phyloP scores from a whole-genome alignment of 2,113 vertebrate species.

The Burhinus bistriatus region DNA sequence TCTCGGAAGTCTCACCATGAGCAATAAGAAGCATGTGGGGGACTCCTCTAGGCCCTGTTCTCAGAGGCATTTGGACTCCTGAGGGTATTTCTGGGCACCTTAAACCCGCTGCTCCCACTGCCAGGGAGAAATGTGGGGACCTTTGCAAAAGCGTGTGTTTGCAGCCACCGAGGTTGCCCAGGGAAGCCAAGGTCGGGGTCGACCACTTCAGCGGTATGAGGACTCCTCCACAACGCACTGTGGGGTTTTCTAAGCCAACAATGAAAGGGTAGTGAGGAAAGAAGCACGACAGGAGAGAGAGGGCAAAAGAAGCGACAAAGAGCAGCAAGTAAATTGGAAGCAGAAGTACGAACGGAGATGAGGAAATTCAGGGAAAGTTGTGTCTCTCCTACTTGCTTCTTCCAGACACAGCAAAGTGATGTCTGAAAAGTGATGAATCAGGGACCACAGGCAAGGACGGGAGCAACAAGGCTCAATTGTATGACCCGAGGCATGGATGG shows the following conservation, averaged over 20 bases:
- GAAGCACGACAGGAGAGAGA: neutral
- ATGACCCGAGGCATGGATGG: neutral
- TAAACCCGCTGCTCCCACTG: neutral
- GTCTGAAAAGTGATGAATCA: constrained; percentile 59
- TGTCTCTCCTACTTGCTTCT: neutral
- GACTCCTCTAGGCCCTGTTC: neutral
- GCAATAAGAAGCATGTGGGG: neutral
- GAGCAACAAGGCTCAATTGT: constrained; percentile 42
- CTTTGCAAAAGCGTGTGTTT: neutral
- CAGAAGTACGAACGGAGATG: neutral
- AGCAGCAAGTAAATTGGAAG: neutral
- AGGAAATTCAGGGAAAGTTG: neutral
- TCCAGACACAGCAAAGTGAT: neutral
- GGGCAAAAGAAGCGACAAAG: neutral
- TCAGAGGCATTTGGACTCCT: neutral
- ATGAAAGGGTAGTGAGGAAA: neutral
- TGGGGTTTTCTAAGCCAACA: neutral
- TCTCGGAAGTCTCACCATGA: neutral
- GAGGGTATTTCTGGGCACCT: neutral
- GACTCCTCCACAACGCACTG: fast-evolving
- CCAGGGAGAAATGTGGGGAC: fast-evolving
- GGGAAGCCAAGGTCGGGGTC: neutral
- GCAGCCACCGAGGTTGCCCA: neutral
- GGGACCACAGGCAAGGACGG: constrained; percentile 57
- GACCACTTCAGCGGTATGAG: neutral